A percentile compares a stretch with the other conserved stretches of the same genome.
phyloP scores from a whole-genome alignment of 2,113 vertebrate species.

The Toxotes chatareus region DNA sequence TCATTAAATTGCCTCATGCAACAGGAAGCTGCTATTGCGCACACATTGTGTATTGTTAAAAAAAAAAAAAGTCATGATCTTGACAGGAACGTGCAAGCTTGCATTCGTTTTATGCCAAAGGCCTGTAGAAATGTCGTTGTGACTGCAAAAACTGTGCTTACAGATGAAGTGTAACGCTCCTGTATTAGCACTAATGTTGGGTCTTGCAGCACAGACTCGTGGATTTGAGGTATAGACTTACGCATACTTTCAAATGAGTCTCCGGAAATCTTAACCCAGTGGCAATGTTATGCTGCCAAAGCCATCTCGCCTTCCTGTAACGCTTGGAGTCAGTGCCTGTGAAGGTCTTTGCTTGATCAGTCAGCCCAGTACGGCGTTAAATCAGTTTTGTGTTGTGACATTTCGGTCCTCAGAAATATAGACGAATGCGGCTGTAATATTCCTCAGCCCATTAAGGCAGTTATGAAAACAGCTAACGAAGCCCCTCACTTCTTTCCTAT shows the following conservation, averaged over 20 bases:
- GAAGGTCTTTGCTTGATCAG: background rate
- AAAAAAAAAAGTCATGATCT: constrained; percentile 12
- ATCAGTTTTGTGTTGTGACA: constrained; percentile 25
- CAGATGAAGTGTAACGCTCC: background rate
- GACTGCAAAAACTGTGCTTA: constrained; percentile 6
- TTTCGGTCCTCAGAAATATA: constrained; percentile 22
- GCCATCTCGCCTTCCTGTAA: background rate
- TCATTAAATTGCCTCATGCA: constrained; percentile 39
- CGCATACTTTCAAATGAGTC: constrained; percentile 1
- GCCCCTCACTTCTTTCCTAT: constrained; percentile 27
- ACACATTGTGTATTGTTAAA: background rate
- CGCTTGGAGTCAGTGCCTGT: background rate
- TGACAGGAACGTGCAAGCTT: constrained; percentile 26
- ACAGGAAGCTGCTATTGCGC: constrained; percentile 22
- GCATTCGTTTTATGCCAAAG: constrained; percentile 12
- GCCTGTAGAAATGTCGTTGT: constrained; percentile 13
- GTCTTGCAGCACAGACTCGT: background rate
- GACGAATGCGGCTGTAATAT: constrained; percentile 1
- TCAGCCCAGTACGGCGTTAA: background rate
- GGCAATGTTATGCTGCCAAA: background rate
- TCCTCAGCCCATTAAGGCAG: constrained; percentile 25
- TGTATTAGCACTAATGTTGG: background rate
- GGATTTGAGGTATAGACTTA: background rate
- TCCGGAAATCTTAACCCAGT: background rate
- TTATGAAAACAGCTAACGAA: constrained; percentile 40